Conservation (phyloP, 2,797 vertebrate genomes). For the Labroides dimidiatus region DNA sequence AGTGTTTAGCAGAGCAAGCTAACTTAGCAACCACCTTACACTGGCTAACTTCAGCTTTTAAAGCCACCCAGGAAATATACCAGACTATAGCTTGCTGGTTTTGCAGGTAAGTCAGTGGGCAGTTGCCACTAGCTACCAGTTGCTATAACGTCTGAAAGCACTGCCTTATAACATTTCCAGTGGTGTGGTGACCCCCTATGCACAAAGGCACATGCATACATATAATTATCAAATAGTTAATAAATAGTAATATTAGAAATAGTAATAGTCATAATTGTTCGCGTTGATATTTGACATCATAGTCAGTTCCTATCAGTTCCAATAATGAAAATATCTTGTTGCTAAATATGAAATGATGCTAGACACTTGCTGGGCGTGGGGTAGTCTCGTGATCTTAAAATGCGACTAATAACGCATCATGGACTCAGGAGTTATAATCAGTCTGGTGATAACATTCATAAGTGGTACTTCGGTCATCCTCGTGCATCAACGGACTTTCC, state of each 20-base stretch:
- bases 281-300: too few species aligned
- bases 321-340: neutral
- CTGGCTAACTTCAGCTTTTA: conserved; percentile 49
- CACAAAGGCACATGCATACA: neutral
- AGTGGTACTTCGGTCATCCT: too few species aligned
- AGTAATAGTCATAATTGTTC: too few species aligned
- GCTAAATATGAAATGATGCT: neutral
- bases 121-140: conserved; percentile 47
- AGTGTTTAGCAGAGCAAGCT: conserved; percentile 13
- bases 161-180: conserved; percentile 2
- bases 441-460: too few species aligned
- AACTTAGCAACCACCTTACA: conserved; percentile 12
- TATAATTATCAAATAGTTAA: neutral
- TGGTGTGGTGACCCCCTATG: neutral
- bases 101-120: conserved; percentile 42
- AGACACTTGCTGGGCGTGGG: neutral
- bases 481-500: neutral
- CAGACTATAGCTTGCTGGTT: conserved; percentile 47
- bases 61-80: conserved; percentile 44
- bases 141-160: conserved; percentile 32
- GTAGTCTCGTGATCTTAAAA: neutral
- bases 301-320: too few species aligned
- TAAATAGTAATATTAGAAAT: too few species aligned
- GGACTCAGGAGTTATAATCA: neutral
- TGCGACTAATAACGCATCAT: neutral